phyloP scores from a whole-genome alignment of 2,888 invertebrate genomes.

The Papilio demoleus region DNA sequence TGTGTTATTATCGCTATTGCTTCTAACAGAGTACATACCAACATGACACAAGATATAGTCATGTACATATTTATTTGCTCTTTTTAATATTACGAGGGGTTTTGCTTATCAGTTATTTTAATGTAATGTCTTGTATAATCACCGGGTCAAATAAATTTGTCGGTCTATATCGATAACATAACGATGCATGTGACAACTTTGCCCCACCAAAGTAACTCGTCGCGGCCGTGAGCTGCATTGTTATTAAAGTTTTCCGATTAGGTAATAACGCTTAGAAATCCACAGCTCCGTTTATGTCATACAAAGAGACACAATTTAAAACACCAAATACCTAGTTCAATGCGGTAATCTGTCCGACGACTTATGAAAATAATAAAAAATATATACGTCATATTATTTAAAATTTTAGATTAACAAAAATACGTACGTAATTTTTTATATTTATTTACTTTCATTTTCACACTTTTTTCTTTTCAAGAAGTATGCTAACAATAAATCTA shows the following conservation, averaged over 20 bases:
- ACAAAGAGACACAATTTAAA: slow-evolving; percentile 8
- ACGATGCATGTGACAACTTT: slow-evolving; percentile 49
- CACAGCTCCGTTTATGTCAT: slow-evolving; percentile 43
- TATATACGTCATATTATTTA: too few relatives aligned
- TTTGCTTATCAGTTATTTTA: neutral
- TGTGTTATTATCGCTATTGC: neutral
- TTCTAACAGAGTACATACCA: too few relatives aligned
- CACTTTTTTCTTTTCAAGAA: too few relatives aligned
- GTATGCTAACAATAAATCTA: too few relatives aligned
- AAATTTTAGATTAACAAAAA: too few relatives aligned
- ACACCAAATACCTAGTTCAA: neutral
- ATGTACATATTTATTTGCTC: neutral
- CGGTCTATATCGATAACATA: slow-evolving; percentile 43
- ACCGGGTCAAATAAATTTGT: neutral
- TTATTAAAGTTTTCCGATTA: slow-evolving; percentile 56
- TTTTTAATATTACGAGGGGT: neutral
- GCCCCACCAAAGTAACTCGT: slow-evolving; percentile 55
- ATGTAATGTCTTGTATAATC: neutral
- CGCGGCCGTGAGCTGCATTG: slow-evolving; percentile 57
- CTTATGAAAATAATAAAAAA: too few relatives aligned
- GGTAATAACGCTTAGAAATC: slow-evolving; percentile 59
- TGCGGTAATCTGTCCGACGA: too few relatives aligned
- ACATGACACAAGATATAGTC: neutral
- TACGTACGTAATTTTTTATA: too few relatives aligned
- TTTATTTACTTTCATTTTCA: too few relatives aligned